Evolutionary conservation across 2,797 vertebrate genomes (phyloP), one percentile per base, ranked within the genome.

Genomic region (Taenioides sp.): DNA sequence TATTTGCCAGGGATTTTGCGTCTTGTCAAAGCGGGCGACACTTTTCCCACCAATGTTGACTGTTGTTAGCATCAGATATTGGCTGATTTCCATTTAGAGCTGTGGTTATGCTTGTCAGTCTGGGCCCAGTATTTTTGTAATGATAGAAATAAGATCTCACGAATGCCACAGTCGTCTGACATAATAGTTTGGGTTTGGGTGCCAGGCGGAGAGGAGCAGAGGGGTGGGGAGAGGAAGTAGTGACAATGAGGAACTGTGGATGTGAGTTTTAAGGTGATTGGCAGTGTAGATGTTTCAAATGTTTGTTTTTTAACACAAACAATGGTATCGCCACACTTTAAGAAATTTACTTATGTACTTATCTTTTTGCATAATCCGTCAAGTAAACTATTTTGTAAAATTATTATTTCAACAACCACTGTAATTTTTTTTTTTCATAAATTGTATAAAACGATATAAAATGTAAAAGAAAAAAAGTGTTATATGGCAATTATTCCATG

Each of bases 31-130:
- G 84, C 87, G 89, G 88, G 89, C 88, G 80, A 92, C 90, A 89
- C 88, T 86, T 86, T 86, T 73, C 86, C 73, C 80, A 74, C 78
- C 80, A 88, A 82, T 89, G 91, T 88, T 87, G 91, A 85, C 91
- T 93, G 92, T 93, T 92, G 92, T 92, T 92, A 86, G 86, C 89
- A 93, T 92, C 92, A 92, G 92, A 94, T 94, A 93, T 89, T 88
- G 92, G 85, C 87, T 91, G 91, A 92, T 92, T 94, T 93, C 92
- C 91, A 93, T 95, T 94, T 94, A 92, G 91, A 91, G 89, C 89
- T 92, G 87, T 91, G 92, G 92, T 92, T 93, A 88, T 93, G 92
- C 89, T 92, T 94, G 93, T 94, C 93, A 93, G 90, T 91, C 91
- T 91, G 90, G 86, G 86, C 90, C 88, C 85, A 78, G 89, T 84